phyloP scores from a whole-genome alignment of 2,113 vertebrate species.

The Lichenostomus cassidix region DNA sequence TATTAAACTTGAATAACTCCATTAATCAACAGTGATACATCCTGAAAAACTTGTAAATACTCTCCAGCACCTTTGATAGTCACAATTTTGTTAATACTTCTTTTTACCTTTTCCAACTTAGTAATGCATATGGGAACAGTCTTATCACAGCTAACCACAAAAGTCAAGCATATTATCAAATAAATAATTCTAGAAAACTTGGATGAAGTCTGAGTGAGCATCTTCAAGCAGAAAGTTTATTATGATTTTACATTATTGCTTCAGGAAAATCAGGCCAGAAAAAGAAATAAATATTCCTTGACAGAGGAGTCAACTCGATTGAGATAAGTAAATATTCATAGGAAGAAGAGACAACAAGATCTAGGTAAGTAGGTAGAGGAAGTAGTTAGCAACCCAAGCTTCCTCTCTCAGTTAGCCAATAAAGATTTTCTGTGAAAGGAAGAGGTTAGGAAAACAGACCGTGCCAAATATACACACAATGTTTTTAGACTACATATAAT shows the following conservation, averaged over 20 bases:
- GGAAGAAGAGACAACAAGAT: background rate
- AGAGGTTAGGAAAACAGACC: background rate
- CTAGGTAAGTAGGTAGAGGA: background rate
- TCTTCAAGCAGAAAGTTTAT: background rate
- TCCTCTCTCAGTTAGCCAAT: background rate
- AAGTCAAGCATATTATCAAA: constrained; percentile 8
- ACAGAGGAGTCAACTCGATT: background rate
- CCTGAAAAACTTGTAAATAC: background rate
- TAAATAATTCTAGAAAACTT: background rate
- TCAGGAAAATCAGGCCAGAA: background rate
- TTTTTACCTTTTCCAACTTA: background rate
- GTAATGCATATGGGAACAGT: background rate
- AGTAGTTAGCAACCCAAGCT: background rate
- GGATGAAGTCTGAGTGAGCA: background rate
- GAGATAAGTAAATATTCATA: background rate
- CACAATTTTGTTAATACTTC: background rate
- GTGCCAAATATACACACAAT: background rate
- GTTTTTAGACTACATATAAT: background rate
- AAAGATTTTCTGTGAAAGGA: background rate
- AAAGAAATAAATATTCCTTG: background rate
- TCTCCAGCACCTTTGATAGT: background rate
- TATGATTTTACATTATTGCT: background rate
- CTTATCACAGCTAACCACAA: background rate
- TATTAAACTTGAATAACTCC: background rate
- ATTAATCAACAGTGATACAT: background rate